Evolutionary conservation across 1,140 invertebrate genomes (phyloP).

Genomic region (Eciton burchellii): DNA sequence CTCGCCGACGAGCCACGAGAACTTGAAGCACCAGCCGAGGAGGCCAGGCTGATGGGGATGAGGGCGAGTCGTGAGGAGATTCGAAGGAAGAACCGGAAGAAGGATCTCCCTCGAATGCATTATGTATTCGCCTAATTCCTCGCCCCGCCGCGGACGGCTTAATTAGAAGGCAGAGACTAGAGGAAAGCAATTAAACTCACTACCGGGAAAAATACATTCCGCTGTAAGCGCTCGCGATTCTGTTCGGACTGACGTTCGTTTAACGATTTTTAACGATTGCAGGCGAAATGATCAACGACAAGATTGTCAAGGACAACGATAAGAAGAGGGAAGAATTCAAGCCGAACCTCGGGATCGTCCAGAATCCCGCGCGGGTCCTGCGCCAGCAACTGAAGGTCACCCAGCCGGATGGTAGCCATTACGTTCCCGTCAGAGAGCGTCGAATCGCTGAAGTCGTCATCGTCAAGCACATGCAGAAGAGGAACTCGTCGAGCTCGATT

Average conservation of each 20-base stretch:
- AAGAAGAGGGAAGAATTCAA: too few species aligned
- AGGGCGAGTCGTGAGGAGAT: conserved; percentile 22
- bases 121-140: conserved; percentile 81
- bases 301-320: too few species aligned
- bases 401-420: too few species aligned
- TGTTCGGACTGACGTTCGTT: conserved; percentile 42
- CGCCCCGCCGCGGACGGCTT: conserved; percentile 70
- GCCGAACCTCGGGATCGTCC: too few species aligned
- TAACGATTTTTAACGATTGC: conserved; percentile 22
- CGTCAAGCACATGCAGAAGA: too few species aligned
- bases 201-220: conserved; percentile 58
- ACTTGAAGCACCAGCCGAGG: conserved; percentile 42
- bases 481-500: too few species aligned
- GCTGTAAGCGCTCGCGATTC: conserved; percentile 29
- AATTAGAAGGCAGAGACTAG: conserved; percentile 79
- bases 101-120: conserved; percentile 79
- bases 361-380: too few species aligned
- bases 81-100: conserved; percentile 50
- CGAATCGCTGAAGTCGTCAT: too few species aligned
- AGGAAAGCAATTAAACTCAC: conserved; percentile 80
- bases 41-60: conserved; percentile 34
- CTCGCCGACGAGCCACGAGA: conserved; percentile 28
- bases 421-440: too few species aligned
- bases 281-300: neutral
- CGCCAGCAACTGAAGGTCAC: too few species aligned